Base-by-base conservation (phyloP, 2,888 invertebrate genomes). In the Drosophila tripunctata region DNA sequence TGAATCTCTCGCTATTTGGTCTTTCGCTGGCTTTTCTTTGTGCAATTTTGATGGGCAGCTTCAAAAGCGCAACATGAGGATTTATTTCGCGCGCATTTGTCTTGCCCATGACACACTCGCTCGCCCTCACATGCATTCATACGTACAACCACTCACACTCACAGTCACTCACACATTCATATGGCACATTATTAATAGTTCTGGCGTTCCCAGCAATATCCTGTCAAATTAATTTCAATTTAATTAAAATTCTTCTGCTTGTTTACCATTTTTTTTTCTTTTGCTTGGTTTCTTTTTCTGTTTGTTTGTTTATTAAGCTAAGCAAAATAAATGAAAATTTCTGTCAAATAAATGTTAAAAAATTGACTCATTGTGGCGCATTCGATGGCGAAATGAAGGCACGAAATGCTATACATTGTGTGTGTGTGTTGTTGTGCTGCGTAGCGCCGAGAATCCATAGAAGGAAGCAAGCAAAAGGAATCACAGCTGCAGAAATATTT, bases 151-250 rank as follows among this genome's bases (percentile, higher is more conserved):
- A 40, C 60, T 5, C 58, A 47, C 60, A n/a, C 56, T 27, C 67
- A 33, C 54, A 30, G 52, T 17, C 44, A 21, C 47, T 38, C 44
- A 24, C 47, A 41, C 45, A 33, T 41, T 41, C 56, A 58, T 51
- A 65, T 69, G 71, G 62, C 64, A 66, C 61, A 75, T 82, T 82
- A 87, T 87, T 87, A 87, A 87, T 87, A 88, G 85, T 84, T 87
- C 68, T 75, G 75, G 58, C 51, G 60, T 50, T 66, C 81, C 65
- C 61, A 44, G 87, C 84, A 83, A 77, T 68, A 77, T 77, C 67
- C 78, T 78, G 86, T 86, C 88, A 87, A 87, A 87, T 87, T 88
- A 87, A 86, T 88, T 87, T 87, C 81, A 87, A 77, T 87, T 87
- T 87, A 81, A 87, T 88, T 88, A 85, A 87, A 85, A 76, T 71